Percentiles rank a stretch among this genome's conserved stretches.
Evolutionary conservation across 1,140 invertebrate species (phyloP).

Genomic region (Paralvinella palmiformis): DNA sequence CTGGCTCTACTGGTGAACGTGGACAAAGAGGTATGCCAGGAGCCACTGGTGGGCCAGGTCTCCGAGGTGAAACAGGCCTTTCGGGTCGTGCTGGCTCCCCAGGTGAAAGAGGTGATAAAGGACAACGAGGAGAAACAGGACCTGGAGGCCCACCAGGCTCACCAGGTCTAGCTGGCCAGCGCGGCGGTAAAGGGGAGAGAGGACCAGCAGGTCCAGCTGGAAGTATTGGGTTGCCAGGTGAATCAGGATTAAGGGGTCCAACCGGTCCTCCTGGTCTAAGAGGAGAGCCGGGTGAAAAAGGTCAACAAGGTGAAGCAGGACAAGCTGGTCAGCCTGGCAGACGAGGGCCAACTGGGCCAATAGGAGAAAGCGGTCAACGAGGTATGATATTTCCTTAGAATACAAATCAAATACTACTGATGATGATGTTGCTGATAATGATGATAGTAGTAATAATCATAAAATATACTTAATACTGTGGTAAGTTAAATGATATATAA

Average conservation of each 20-base stretch:
- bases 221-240: not conserved
- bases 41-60: not conserved
- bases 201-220: constrained; percentile 1
- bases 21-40: not conserved
- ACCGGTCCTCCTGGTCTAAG: not conserved
- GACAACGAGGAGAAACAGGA: constrained; percentile 1
- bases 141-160: not conserved
- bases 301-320: not conserved
- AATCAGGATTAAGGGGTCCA: not conserved
- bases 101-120: not conserved
- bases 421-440: too few species aligned
- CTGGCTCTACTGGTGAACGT: constrained; percentile 27
- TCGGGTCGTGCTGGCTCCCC: too few species aligned
- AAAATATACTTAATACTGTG: too few species aligned
- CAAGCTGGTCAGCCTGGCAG: not conserved
- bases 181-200: not conserved
- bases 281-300: not conserved
- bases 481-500: too few species aligned
- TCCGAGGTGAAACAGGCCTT: not conserved
- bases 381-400: too few species aligned
- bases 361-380: not conserved
- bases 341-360: not conserved
- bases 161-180: not conserved
- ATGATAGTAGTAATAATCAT: too few species aligned
- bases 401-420: too few species aligned